Evolutionary conservation across 2,888 invertebrate species (phyloP), one percentile per base, ranked within the genome.

Genomic region (Electrophaes corylata): DNA sequence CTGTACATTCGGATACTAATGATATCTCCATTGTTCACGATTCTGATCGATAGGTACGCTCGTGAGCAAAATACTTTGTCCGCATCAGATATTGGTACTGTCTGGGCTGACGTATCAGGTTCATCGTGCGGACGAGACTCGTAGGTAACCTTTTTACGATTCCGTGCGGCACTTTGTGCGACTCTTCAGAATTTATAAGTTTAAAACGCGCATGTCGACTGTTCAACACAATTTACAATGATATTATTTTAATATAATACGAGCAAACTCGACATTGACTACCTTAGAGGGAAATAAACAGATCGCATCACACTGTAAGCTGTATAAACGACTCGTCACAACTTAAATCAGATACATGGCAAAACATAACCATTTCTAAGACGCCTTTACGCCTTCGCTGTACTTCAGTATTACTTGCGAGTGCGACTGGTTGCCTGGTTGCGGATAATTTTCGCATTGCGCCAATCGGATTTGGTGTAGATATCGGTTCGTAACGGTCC

Each of bases 391-490:
- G 86, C 87, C 85, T 84, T 81, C 83, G 79, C 79, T 78, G 75
- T 80, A 81, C 78, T 63, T 70, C 54, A 67, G 69, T 52, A 62
- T 71, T 73, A 62, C 57, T 57, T 61, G 68, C 70, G 47, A 57
- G 71, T 73, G 57, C 56, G 54, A 57, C 57, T 65, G 58, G 60
- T 58, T 53, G 64, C 63, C 65, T 65, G 58, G 67, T 64, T 78
- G 79, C 72, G 83, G 86, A 88, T 89, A 88, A 86, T 89, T 88
- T 89, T 90, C 88, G 83, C 88, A 86, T 85, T 88, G 87, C 84
- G 76, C 73, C 82, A 84, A 88, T 88, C 83, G 82, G 81, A 84
- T 86, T 84, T 81, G 80, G 78, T 83, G 77, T 58, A 66, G 84
- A 87, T 88, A 84, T 83, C 81, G 78, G 73, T 79, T 78, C 67